Evolutionary conservation across 1,140 invertebrate species (phyloP).

Genomic region (Oncopeltus fasciatus): DNA sequence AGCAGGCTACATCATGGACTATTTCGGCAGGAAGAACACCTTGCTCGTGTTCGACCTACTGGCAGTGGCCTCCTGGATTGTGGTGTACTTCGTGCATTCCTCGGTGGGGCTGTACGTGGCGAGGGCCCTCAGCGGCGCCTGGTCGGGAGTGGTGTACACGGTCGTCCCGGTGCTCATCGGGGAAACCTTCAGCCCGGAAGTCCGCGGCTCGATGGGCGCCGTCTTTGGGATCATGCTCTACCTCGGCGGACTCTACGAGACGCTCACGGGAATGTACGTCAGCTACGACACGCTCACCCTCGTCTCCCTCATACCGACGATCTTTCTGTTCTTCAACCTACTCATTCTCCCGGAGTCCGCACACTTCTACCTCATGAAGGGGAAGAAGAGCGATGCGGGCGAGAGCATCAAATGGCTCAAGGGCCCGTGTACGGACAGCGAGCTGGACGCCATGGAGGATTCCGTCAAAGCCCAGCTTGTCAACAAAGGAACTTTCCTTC

Average conservation of each 20-base stretch:
- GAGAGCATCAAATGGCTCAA: constrained; percentile 49
- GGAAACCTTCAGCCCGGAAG: constrained; percentile 32
- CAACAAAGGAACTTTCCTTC: constrained; percentile 8
- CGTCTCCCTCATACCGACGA: constrained; percentile 42
- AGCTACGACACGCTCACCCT: constrained; percentile 49
- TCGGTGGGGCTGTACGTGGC: constrained; percentile 12
- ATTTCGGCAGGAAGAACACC: constrained; percentile 52
- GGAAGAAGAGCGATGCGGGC: constrained; percentile 43
- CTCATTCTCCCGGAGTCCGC: constrained; percentile 69
- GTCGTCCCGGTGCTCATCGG: constrained; percentile 46
- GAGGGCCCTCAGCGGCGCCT: constrained; percentile 37
- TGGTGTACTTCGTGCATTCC: constrained; percentile 31
- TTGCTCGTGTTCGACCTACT: constrained; percentile 48
- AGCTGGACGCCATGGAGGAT: constrained; percentile 15
- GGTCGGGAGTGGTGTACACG: constrained; percentile 56
- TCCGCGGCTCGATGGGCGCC: constrained; percentile 38
- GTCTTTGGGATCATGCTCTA: constrained; percentile 63
- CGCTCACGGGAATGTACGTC: constrained; percentile 54
- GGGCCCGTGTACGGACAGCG: constrained; percentile 2
- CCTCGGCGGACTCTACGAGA: constrained; percentile 59
- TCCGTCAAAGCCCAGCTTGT: constrained; percentile 12
- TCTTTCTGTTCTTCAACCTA: constrained; percentile 48
- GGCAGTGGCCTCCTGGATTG: constrained; percentile 32
- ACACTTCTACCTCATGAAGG: constrained; percentile 45
- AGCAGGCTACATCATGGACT: constrained; percentile 42